phyloP scores from a whole-genome alignment of 2,113 vertebrate species.

The Ochotona princeps region DNA sequence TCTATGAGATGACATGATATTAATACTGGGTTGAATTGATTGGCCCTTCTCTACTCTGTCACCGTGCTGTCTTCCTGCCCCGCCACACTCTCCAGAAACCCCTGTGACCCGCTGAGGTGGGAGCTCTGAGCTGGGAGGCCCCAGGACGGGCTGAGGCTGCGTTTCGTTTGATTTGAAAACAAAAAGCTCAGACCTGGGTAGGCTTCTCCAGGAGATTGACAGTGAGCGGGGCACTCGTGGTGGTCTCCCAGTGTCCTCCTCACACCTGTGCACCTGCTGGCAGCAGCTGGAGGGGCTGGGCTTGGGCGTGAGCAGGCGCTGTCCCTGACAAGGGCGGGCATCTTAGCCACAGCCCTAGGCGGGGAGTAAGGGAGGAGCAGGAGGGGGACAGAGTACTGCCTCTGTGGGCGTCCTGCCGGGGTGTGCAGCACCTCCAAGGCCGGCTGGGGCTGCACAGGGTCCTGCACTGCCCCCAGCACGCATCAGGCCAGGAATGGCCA shows the following conservation, averaged over 20 bases:
- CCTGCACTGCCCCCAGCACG: background rate
- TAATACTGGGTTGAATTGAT: too few relatives aligned
- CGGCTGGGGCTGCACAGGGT: background rate
- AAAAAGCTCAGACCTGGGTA: background rate
- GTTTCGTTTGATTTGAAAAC: too few relatives aligned
- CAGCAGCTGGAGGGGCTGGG: background rate
- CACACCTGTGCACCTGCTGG: background rate
- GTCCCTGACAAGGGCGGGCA: background rate
- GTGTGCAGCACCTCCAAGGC: too few relatives aligned
- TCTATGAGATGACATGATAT: too few relatives aligned
- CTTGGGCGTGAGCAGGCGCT: background rate
- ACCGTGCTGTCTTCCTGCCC: background rate
- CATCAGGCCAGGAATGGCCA: background rate
- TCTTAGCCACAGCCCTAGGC: background rate
- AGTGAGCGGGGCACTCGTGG: too few relatives aligned
- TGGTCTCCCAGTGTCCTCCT: background rate
- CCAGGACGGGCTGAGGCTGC: too few relatives aligned
- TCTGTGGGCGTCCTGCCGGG: too few relatives aligned
- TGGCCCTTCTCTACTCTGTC: background rate
- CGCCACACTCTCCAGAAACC: too few relatives aligned
- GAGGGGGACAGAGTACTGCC: too few relatives aligned
- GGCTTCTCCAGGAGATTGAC: background rate
- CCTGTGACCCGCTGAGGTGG: background rate
- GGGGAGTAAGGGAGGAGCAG: background rate
- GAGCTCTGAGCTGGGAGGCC: background rate